A percentile compares a stretch with the other conserved stretches of the same genome.
phyloP scores from a whole-genome alignment of 2,797 vertebrate genomes.

The Epinephelus coioides region DNA sequence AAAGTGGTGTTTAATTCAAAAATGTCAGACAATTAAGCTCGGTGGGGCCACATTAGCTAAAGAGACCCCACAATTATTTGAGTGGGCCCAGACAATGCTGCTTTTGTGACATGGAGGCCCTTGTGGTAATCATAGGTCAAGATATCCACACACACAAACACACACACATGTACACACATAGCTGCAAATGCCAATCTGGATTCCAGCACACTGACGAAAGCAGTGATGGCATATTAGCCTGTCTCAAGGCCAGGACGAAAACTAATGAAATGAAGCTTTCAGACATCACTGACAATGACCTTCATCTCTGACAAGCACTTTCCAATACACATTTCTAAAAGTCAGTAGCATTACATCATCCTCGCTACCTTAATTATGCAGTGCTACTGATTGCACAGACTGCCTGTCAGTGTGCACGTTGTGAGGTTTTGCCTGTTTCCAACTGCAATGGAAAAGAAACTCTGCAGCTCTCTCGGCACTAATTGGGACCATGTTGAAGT shows the following conservation, averaged over 20 bases:
- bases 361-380: constrained; percentile 8
- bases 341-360: constrained; percentile 46
- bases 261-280: constrained; percentile 44
- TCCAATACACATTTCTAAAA: constrained; percentile 13
- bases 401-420: constrained; percentile 23
- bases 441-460: constrained; percentile 55
- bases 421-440: constrained; percentile 40
- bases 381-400: constrained; percentile 45
- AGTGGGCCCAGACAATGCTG: constrained; percentile 66
- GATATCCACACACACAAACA: constrained; percentile 44
- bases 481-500: constrained; percentile 68
- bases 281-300: constrained; percentile 44
- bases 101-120: constrained; percentile 71
- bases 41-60: constrained; percentile 29
- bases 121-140: constrained; percentile 55
- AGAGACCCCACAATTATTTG: constrained; percentile 59
- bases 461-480: constrained; percentile 18
- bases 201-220: constrained; percentile 64
- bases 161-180: constrained; percentile 18
- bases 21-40: constrained; percentile 56
- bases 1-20: constrained; percentile 27
- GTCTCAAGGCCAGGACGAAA: constrained; percentile 52
- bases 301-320: constrained; percentile 47
- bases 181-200: constrained; percentile 58
- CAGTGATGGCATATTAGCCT: constrained; percentile 27